These are phyloP conservation scores for Chaetura pelagica DNA, from an alignment of 2,113 vertebrate species.

Conservation along the genomic window DNA sequence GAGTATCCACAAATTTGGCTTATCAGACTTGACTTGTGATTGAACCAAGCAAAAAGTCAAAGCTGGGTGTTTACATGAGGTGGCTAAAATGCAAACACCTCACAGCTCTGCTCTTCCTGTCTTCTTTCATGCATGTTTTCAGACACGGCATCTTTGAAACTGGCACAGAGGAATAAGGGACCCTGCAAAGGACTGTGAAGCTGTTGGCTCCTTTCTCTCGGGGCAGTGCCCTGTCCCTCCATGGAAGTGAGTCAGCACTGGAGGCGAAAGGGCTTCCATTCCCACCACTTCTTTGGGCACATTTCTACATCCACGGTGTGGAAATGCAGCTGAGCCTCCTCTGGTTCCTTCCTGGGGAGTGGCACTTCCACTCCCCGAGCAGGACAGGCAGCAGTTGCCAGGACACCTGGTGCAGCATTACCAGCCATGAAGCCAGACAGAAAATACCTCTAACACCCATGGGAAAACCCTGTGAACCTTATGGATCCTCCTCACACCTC, in stretches of 20 bases:
- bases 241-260: neutral
- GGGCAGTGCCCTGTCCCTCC: neutral
- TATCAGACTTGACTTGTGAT: neutral
- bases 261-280: neutral
- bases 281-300: neutral
- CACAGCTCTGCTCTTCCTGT: neutral
- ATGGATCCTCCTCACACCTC: neutral
- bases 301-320: neutral
- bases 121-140: neutral
- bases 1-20: slow-evolving; percentile 1
- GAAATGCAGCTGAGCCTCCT: neutral
- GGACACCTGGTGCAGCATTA: no score
- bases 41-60: neutral
- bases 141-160: neutral
- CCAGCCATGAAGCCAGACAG: neutral
- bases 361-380: neutral
- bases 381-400: neutral
- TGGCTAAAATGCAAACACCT: neutral
- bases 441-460: neutral
- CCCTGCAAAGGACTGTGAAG: neutral
- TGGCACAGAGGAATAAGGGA: neutral
- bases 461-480: neutral
- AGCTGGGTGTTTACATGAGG: slow-evolving; percentile 30
- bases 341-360: accelerated
- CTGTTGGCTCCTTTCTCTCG: neutral